Base-by-base conservation (phyloP, 2,113 vertebrate genomes). In the Oreochromis aureus region DNA sequence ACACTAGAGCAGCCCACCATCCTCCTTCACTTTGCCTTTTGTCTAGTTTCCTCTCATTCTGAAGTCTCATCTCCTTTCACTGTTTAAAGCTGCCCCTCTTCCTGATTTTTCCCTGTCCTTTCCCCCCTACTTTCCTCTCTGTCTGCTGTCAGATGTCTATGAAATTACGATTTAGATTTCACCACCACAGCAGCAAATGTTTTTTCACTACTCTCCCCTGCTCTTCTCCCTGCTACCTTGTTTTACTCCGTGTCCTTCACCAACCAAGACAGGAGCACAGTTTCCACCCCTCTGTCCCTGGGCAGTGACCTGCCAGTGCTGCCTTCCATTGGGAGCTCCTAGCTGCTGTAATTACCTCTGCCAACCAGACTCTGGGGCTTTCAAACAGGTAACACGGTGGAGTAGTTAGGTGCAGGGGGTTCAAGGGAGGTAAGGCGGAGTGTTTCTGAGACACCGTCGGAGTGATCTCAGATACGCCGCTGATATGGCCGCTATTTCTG, bases 271-370 rank as follows among this genome's bases (percentile, higher is more conserved):
- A 89, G 84, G 36, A 89, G 82, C 89, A 86, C 86, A 91, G 91
- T 86, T 89, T 94, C 89, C 92, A 90, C 85, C 92, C 88, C 80
- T 93, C 86, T 69, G 90, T 95, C 87, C 83, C 81, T 85, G 92
- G 92, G 91, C 92, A 92, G 89, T 93, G 91, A 93, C 91, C 93
- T 95, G 93, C 90, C 93, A 92, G 86, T 13, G 39, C 76, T 79
- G 88, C 87, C 93, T 84, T 93, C 89, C 95, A 91, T 88, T 86
- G 93, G 93, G 94, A 93, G 87, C 92, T 95, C 82, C 86, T 73
- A 51, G 91, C 88, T 93, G 91, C 89, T 93, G 92, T 96, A 95
- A 97, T 96, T 96, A 96, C 91, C 95, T 92, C 82, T 96, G 96
- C 94, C 96, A 96, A 91, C 92, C 90, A 83, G 89, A 92, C 94